Evolutionary conservation across 2,797 vertebrate species (phyloP).

Genomic region (Sebastes steindachneri): DNA sequence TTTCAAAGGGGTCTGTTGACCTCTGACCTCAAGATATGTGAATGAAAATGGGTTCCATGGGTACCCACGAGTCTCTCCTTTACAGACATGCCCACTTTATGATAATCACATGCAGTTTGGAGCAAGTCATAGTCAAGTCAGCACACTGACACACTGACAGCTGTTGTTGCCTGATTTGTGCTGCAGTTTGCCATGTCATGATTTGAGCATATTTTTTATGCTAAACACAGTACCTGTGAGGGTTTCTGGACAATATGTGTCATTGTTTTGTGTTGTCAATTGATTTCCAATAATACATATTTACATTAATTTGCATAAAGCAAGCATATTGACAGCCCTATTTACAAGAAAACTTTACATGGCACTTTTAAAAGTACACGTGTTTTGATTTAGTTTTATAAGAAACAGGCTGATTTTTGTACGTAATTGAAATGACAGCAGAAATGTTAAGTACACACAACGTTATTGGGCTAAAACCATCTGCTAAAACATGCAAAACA

Average conservation of each 20-base stretch:
- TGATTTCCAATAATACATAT: not conserved
- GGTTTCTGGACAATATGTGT: too few species aligned
- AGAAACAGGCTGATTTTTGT: not conserved
- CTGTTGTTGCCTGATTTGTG: too few species aligned
- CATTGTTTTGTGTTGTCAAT: too few species aligned
- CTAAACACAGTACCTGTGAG: rapidly evolving
- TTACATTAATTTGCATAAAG: not conserved
- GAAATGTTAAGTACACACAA: not conserved
- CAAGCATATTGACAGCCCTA: not conserved
- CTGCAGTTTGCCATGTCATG: too few species aligned
- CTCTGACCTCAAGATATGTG: rapidly evolving
- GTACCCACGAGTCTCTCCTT: rapidly evolving
- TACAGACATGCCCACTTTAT: not conserved
- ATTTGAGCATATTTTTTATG: not conserved
- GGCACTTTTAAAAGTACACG: not conserved
- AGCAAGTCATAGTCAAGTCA: not conserved
- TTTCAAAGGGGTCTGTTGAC: rapidly evolving
- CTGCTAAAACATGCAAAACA: not conserved
- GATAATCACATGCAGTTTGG: not conserved
- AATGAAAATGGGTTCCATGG: rapidly evolving
- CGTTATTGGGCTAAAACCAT: not conserved
- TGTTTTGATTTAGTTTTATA: not conserved
- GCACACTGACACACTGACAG: too few species aligned
- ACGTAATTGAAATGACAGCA: not conserved
- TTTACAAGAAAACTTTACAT: not conserved